These are phyloP conservation scores for Nephotettix cincticeps DNA, from an alignment of 1,140 invertebrate species.

Conservation along the genomic window DNA sequence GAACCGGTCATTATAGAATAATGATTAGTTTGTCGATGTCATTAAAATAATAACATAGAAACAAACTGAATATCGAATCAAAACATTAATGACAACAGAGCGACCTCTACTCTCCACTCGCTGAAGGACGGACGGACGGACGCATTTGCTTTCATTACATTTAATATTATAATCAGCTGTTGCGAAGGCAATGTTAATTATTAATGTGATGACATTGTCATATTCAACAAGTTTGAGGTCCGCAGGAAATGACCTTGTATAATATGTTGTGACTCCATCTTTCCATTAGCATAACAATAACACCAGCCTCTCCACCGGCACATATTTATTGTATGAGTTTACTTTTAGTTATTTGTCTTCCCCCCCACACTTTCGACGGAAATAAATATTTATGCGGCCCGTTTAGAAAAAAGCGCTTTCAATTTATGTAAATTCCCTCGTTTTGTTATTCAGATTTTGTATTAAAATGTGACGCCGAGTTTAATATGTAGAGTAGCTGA, in stretches of 20 bases:
- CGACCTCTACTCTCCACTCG: too few relatives aligned
- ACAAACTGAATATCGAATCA: too few relatives aligned
- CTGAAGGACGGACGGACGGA: neutral
- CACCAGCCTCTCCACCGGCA: neutral
- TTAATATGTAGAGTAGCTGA: too few relatives aligned
- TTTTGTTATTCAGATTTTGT: too few relatives aligned
- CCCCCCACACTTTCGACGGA: neutral
- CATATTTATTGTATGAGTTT: slow-evolving; percentile 16
- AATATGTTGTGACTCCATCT: neutral
- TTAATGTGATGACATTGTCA: slow-evolving; percentile 18
- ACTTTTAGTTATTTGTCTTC: slow-evolving; percentile 18
- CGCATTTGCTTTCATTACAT: slow-evolving; percentile 19
- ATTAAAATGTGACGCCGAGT: too few relatives aligned
- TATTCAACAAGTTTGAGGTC: slow-evolving; percentile 9
- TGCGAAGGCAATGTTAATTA: slow-evolving; percentile 15
- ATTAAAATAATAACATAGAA: too few relatives aligned
- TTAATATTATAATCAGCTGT: slow-evolving; percentile 21
- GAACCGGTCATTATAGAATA: too few relatives aligned
- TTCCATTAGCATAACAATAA: slow-evolving; percentile 15
- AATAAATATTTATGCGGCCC: slow-evolving; percentile 10
- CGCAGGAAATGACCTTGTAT: slow-evolving; percentile 19
- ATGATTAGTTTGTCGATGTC: too few relatives aligned
- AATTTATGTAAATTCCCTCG: too few relatives aligned
- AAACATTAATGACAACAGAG: too few relatives aligned
- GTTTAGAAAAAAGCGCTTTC: too few relatives aligned